A percentile compares a stretch with the other conserved stretches of the same genome.
Evolutionary conservation across 2,888 invertebrate genomes (phyloP).

Genomic region (Corbicula japonica): DNA sequence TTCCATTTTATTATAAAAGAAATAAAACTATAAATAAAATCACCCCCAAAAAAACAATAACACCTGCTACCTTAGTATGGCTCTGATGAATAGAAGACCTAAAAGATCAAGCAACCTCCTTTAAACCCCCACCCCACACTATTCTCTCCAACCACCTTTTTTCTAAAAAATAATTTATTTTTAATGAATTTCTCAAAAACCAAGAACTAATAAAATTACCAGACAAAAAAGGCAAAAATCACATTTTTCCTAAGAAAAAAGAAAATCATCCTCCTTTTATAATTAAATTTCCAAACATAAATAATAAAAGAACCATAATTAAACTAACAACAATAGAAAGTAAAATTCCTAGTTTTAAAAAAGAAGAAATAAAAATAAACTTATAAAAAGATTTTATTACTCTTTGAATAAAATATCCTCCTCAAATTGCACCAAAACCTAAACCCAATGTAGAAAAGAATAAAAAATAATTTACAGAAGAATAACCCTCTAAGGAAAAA

Average conservation of each 20-base stretch:
- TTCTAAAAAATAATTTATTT: neutral
- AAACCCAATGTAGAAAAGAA: neutral
- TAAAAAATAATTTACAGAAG: neutral
- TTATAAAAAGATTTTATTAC: neutral
- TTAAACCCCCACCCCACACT: slow-evolving; percentile 74
- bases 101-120: neutral
- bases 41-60: neutral
- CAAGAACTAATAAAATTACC: neutral
- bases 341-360: neutral
- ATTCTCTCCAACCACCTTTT: neutral
- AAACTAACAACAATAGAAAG: neutral
- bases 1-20: slow-evolving; percentile 47
- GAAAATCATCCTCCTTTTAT: neutral
- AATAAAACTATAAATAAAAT: slow-evolving; percentile 74
- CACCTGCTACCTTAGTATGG: slow-evolving; percentile 14
- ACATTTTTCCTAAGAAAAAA: neutral
- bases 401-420: neutral
- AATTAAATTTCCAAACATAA: neutral
- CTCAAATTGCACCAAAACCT: neutral
- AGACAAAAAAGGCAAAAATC: neutral
- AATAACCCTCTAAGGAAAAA: neutral
- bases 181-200: neutral
- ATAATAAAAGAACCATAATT: neutral
- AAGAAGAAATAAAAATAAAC: neutral
- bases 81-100: neutral